A percentile compares a stretch with the other conserved stretches of the same genome.
These are phyloP conservation scores for Nettapus auritus DNA, from an alignment of 2,113 vertebrate species.

Conservation along the genomic window DNA sequence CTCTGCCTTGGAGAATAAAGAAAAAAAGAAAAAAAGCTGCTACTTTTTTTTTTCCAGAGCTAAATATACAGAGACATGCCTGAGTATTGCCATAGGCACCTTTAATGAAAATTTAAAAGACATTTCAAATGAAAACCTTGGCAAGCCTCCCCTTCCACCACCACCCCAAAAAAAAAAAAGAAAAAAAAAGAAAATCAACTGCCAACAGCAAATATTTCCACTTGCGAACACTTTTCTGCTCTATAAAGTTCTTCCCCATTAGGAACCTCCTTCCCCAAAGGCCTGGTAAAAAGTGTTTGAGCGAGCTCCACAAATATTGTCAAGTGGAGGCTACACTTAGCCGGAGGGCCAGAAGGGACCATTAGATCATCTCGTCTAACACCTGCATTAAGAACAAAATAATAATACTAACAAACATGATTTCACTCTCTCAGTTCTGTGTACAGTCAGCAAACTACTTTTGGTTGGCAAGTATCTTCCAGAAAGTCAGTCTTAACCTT, in stretches of 20 bases:
- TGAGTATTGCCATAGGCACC: constrained; percentile 2
- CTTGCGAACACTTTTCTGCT: constrained; percentile 47
- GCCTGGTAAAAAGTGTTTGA: constrained; percentile 52
- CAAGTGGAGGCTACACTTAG: constrained; percentile 1
- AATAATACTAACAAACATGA: background rate
- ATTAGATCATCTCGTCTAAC: constrained; percentile 62
- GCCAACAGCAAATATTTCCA: constrained; percentile 60
- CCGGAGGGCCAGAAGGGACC: constrained; percentile 38
- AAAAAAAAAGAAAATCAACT: background rate
- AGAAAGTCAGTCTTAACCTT: background rate
- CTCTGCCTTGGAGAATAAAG: background rate
- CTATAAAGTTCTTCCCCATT: constrained; percentile 48
- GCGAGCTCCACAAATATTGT: background rate
- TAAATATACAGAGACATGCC: constrained; percentile 25
- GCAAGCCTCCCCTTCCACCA: background rate
- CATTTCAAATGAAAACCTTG: constrained; percentile 34
- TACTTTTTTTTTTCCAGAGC: background rate
- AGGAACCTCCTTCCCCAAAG: constrained; percentile 53
- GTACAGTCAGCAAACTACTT: background rate
- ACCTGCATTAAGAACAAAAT: constrained; percentile 16
- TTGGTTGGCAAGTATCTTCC: background rate
- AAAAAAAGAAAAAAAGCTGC: background rate
- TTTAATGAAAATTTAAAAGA: constrained; percentile 40
- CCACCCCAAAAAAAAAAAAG: background rate
- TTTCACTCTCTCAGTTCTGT: constrained; percentile 14